A percentile compares a stretch with the other conserved stretches of the same genome.
These are phyloP conservation scores for Scaeva pyrastri DNA, from an alignment of 2,888 invertebrate genomes.

Conservation along the genomic window DNA sequence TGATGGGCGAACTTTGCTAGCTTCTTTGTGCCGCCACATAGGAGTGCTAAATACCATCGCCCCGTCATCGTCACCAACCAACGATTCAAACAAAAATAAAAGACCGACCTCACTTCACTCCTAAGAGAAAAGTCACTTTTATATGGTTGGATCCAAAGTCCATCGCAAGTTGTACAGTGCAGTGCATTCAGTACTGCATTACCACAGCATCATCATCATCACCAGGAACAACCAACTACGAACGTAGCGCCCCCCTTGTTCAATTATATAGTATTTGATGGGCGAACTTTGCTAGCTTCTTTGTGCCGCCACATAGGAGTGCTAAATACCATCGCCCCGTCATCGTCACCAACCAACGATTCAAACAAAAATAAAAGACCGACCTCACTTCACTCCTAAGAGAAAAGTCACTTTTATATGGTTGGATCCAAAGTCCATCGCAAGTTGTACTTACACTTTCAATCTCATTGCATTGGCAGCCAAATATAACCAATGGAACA, in stretches of 20 bases:
- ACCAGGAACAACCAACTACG: slow-evolving; percentile 1
- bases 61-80: slow-evolving; percentile 24
- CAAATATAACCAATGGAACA: slow-evolving; percentile 34
- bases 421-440: slow-evolving; percentile 68
- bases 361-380: slow-evolving; percentile 26
- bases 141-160: slow-evolving; percentile 67
- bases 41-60: slow-evolving; percentile 73
- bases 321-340: slow-evolving; percentile 69
- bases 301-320: slow-evolving; percentile 57
- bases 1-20: slow-evolving; percentile 64
- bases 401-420: slow-evolving; percentile 35
- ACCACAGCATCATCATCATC: neutral
- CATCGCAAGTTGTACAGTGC: slow-evolving; percentile 32
- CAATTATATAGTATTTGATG: slow-evolving; percentile 54
- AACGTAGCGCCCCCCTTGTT: slow-evolving; percentile 62
- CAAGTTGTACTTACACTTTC: slow-evolving; percentile 51
- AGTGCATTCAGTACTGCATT: too few relatives aligned
- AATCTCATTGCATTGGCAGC: slow-evolving; percentile 67
- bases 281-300: slow-evolving; percentile 65
- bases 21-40: slow-evolving; percentile 50
- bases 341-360: slow-evolving; percentile 10
- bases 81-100: neutral
- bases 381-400: slow-evolving; percentile 24
- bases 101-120: slow-evolving; percentile 34
- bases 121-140: slow-evolving; percentile 33